Conservation (phyloP, 2,797 vertebrate genomes). For the Pygocentrus nattereri region DNA sequence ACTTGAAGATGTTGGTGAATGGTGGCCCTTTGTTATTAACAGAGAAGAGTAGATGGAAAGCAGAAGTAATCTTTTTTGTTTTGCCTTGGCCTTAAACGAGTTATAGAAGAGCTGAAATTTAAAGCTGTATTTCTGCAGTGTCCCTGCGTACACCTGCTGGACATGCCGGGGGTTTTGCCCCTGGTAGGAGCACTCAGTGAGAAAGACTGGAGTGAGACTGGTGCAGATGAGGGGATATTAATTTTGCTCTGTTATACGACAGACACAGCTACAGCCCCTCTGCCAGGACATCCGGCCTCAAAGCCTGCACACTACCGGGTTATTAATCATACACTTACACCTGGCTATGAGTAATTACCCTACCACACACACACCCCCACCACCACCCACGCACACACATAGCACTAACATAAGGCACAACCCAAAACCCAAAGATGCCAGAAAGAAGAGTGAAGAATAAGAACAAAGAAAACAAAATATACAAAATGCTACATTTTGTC, state of each 20-base stretch:
- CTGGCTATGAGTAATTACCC: slow-evolving; percentile 79
- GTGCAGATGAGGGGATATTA: slow-evolving; percentile 57
- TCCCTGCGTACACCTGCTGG: neutral
- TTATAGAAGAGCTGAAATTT: neutral
- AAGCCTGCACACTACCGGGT: slow-evolving; percentile 72
- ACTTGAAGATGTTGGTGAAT: too few species aligned
- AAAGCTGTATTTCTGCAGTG: neutral
- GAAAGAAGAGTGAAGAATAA: neutral
- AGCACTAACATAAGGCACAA: slow-evolving; percentile 17
- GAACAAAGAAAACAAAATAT: slow-evolving; percentile 23
- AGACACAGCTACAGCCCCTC: slow-evolving; percentile 66
- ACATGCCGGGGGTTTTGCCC: slow-evolving; percentile 1
- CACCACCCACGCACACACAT: slow-evolving; percentile 3
- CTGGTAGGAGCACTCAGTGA: slow-evolving; percentile 10
- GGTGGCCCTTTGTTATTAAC: too few species aligned
- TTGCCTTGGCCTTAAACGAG: neutral
- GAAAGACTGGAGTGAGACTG: slow-evolving; percentile 26
- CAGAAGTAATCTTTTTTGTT: too few species aligned
- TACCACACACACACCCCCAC: slow-evolving; percentile 30
- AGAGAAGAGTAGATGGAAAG: too few species aligned
- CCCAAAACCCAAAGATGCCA: neutral
- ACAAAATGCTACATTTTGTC: slow-evolving; percentile 24
- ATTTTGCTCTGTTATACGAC: slow-evolving; percentile 68
- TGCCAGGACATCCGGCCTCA: slow-evolving; percentile 73
- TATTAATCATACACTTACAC: slow-evolving; percentile 80